A percentile compares a stretch with the other conserved stretches of the same genome.
Conservation (phyloP, 1,140 invertebrate genomes). For the Aethina tumida region DNA sequence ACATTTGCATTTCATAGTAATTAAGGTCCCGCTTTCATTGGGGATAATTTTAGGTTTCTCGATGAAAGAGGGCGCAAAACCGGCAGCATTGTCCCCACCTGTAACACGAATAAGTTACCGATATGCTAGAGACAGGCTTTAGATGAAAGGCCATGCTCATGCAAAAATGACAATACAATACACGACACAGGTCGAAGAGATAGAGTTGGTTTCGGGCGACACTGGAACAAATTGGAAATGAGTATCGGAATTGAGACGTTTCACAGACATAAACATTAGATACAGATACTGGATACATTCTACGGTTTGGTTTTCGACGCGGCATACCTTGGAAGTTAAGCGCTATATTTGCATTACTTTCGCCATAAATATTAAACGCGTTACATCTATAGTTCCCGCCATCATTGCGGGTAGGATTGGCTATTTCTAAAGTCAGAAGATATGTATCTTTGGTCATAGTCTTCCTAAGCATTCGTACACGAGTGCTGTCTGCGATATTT, state of each 20-base stretch:
- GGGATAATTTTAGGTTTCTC: conserved; percentile 97
- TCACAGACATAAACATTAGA: conserved; percentile 26
- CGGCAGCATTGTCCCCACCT: conserved; percentile 81
- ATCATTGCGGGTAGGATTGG: conserved; percentile 87
- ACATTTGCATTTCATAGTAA: conserved; percentile 92
- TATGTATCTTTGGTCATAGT: conserved; percentile 81
- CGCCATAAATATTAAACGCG: conserved; percentile 94
- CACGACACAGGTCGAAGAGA: conserved; percentile 23
- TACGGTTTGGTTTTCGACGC: conserved; percentile 10
- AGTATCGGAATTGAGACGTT: conserved; percentile 29
- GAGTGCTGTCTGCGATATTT: conserved; percentile 64
- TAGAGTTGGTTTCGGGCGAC: conserved; percentile 14
- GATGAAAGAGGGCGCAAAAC: conserved; percentile 88
- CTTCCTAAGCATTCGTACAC: conserved; percentile 81
- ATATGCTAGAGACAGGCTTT: conserved; percentile 20
- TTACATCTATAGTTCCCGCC: conserved; percentile 98
- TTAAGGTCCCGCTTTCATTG: conserved; percentile 89
- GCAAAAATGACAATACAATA: conserved; percentile 31
- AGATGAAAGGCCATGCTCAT: conserved; percentile 35
- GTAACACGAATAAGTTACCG: conserved; percentile 34
- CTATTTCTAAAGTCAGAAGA: conserved; percentile 82
- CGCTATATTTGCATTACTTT: conserved; percentile 99
- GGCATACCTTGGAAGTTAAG: conserved; percentile 96
- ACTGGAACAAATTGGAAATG: conserved; percentile 27
- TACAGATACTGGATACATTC: conserved; percentile 22